Base-by-base conservation (phyloP, 1,140 invertebrate species). In the Brachionus koreanus region DNA sequence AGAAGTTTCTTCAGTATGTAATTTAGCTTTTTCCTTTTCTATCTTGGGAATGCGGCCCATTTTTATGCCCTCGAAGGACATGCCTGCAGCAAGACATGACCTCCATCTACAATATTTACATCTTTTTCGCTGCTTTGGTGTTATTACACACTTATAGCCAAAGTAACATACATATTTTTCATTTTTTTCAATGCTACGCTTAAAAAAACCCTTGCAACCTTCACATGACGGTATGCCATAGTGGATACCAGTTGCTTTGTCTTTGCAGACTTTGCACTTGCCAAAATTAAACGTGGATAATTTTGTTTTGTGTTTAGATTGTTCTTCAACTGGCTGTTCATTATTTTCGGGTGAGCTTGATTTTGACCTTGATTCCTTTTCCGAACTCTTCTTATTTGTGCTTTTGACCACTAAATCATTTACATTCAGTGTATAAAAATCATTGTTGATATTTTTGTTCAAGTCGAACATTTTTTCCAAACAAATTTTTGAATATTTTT, bases 81-180 rank as follows among this genome's bases (percentile, higher is more conserved):
- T 82, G 61, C 75, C 74, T 35, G 49, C 65, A 13, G 13, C 19
- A 84, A 88, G 87, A 87, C 86, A 88, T 87, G 85, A 87, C 87
- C 13, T 87, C 88, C 87, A 89, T 88, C 69, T 87, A 84, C 88
- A 89, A 82, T 87, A 86, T 84, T 88, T 87, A 81, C 88, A 89
- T 16, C 87, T 83, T 82, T 88, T 89, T 19, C 88, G 65, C 5
- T 87, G 88, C 37, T 86, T 85, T 82, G 87, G 87, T 83, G 86
- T 88, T 46, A 89, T 88, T 7, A 84, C 83, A 84, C 88, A 89
- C 76, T 85, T 86, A 77, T 86, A 86, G 69, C 88, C 87, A 83
- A 88, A 88, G 84, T 87, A 86, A 83, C 88, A 89, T 12, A 86
- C 87, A 83, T 89, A 89, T 76, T 86, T 85, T 85, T 87, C 87